Conservation (phyloP, 1,140 invertebrate species). For the Zophobas atratus region DNA sequence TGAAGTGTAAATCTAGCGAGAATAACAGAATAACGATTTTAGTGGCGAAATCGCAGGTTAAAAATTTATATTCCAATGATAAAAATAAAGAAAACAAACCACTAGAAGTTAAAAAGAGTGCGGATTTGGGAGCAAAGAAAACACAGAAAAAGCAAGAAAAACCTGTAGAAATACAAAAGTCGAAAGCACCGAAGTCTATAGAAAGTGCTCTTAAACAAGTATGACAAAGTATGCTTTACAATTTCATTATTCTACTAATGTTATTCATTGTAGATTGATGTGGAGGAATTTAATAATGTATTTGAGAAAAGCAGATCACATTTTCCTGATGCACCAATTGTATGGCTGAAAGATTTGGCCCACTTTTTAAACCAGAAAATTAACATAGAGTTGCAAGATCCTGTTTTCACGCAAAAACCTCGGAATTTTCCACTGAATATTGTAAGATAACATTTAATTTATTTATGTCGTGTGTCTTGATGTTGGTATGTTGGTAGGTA, state of each 20-base stretch:
- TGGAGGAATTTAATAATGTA: constrained; percentile 71
- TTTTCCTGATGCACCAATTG: constrained; percentile 75
- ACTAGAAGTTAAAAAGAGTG: constrained; percentile 67
- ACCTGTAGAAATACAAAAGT: constrained; percentile 70
- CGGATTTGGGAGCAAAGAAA: constrained; percentile 55
- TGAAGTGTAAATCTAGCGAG: constrained; percentile 17
- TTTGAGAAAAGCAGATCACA: constrained; percentile 71
- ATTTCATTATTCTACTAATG: constrained; percentile 39
- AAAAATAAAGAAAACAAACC: constrained; percentile 67
- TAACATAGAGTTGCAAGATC: constrained; percentile 75
- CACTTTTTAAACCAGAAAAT: constrained; percentile 76
- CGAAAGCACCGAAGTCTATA: constrained; percentile 77
- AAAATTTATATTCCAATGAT: constrained; percentile 61
- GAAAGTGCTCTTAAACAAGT: constrained; percentile 77
- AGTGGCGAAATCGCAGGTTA: constrained; percentile 64
- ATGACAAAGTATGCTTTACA: constrained; percentile 51
- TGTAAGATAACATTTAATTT: constrained; percentile 42
- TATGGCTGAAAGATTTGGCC: constrained; percentile 77
- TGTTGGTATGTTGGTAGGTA: constrained; percentile 63
- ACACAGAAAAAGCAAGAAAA: constrained; percentile 71
- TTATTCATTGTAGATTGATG: constrained; percentile 72
- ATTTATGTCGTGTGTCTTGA: background rate
- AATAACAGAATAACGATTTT: constrained; percentile 41
- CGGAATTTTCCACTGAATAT: constrained; percentile 69
- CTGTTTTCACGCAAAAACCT: constrained; percentile 70